phyloP scores from a whole-genome alignment of 2,888 invertebrate genomes.

The Eupithecia subumbrata region DNA sequence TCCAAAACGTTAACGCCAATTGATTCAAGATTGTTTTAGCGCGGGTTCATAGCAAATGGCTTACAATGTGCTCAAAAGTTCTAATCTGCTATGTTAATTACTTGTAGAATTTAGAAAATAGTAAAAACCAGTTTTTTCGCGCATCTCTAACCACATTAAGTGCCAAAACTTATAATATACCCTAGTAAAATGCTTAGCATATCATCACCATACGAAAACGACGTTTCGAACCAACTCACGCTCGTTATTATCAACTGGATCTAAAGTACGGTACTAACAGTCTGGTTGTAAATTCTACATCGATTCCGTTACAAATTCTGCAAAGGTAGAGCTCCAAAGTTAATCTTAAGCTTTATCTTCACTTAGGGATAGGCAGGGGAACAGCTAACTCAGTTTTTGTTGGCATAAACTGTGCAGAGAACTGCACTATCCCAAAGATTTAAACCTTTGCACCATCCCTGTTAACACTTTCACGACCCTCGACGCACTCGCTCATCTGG shows the following conservation, averaged over 20 bases:
- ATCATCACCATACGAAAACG: neutral
- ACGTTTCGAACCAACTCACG: neutral
- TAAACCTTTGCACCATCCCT: too few species aligned
- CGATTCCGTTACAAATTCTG: constrained; percentile 40
- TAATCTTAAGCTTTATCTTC: constrained; percentile 58
- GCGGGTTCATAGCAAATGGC: too few species aligned
- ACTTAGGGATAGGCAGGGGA: constrained; percentile 41
- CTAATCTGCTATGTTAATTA: too few species aligned
- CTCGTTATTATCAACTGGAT: constrained; percentile 18
- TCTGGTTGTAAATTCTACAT: constrained; percentile 30
- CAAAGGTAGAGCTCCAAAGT: constrained; percentile 49
- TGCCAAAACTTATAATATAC: neutral
- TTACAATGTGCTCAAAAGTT: too few species aligned
- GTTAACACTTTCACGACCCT: too few species aligned
- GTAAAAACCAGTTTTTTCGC: too few species aligned
- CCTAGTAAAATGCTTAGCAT: neutral
- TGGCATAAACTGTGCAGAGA: neutral
- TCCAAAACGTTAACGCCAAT: too few species aligned
- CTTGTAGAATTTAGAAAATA: too few species aligned
- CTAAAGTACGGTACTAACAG: constrained; percentile 29
- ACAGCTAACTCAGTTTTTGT: neutral
- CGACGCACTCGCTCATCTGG: too few species aligned
- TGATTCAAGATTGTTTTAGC: too few species aligned
- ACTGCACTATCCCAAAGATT: too few species aligned
- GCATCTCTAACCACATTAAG: too few species aligned